Evolutionary conservation across 2,113 vertebrate species (phyloP).

Genomic region (Maylandia zebra): DNA sequence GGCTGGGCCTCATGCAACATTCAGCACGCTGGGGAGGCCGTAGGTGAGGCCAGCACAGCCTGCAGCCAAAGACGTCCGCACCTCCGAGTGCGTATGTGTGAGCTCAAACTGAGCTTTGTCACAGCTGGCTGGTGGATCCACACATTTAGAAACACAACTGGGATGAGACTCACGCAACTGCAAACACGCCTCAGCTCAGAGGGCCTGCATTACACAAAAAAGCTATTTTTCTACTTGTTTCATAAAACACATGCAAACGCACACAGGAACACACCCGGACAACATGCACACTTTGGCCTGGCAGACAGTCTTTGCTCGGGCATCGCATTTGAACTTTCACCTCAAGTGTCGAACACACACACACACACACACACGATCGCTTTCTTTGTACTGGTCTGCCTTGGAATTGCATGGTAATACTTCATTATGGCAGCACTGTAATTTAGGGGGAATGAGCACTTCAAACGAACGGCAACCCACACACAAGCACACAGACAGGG

Average conservation of each 20-base stretch:
- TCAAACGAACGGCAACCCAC: slow-evolving; percentile 66
- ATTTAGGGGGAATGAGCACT: slow-evolving; percentile 67
- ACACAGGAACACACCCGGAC: neutral
- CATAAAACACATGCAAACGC: neutral
- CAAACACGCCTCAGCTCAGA: slow-evolving; percentile 2
- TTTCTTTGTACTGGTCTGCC: slow-evolving; percentile 50
- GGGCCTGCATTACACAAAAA: neutral
- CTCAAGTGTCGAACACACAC: neutral
- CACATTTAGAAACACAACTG: slow-evolving; percentile 36
- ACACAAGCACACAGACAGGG: slow-evolving; percentile 55
- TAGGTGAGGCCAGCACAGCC: slow-evolving; percentile 67
- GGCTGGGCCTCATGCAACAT: slow-evolving; percentile 68
- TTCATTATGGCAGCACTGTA: slow-evolving; percentile 73
- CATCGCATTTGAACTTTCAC: slow-evolving; percentile 41
- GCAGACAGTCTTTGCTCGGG: neutral
- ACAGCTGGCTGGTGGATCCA: slow-evolving; percentile 37
- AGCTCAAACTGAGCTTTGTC: slow-evolving; percentile 8
- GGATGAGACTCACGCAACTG: slow-evolving; percentile 29
- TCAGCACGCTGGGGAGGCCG: slow-evolving; percentile 64
- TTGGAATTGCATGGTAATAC: slow-evolving; percentile 68
- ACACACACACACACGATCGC: neutral
- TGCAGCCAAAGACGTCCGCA: slow-evolving; percentile 49
- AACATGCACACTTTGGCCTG: neutral
- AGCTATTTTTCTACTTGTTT: neutral
- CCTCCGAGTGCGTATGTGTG: slow-evolving; percentile 3